A percentile compares a stretch with the other conserved stretches of the same genome.
Conservation (phyloP, 2,797 vertebrate species). For the Neosalanx taihuensis region DNA sequence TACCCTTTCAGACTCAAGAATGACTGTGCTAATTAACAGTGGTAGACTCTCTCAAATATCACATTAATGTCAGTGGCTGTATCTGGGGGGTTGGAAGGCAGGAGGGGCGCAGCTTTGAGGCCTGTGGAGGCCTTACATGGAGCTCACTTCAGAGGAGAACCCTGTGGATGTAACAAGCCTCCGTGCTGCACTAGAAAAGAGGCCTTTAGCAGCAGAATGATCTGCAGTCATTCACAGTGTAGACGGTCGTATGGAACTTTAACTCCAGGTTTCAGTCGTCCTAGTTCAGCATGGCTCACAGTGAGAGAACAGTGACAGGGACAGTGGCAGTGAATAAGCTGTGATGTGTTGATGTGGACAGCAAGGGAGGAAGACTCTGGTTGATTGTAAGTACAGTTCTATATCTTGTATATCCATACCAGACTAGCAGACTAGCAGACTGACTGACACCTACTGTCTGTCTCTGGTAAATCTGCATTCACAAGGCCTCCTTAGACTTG, state of each 20-base stretch:
- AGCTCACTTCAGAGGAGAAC: constrained; percentile 39
- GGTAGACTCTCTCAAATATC: constrained; percentile 62
- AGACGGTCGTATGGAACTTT: neutral
- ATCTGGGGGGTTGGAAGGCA: constrained; percentile 23
- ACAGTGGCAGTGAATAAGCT: too few relatives aligned
- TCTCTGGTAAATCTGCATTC: constrained; percentile 10
- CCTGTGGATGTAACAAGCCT: constrained; percentile 34
- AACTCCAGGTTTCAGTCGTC: too few relatives aligned
- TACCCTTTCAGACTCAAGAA: constrained; percentile 55
- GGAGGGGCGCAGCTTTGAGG: constrained; percentile 42
- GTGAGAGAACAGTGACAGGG: neutral
- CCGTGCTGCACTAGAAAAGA: too few relatives aligned
- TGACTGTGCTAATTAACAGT: constrained; percentile 59
- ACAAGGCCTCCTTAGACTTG: constrained; percentile 20
- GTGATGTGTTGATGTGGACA: too few relatives aligned
- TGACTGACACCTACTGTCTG: too few relatives aligned
- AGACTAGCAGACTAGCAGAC: too few relatives aligned
- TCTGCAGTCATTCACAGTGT: too few relatives aligned
- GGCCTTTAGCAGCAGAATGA: too few relatives aligned
- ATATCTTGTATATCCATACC: too few relatives aligned
- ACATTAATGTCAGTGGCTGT: constrained; percentile 69
- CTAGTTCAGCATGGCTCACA: neutral
- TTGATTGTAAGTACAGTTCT: neutral
- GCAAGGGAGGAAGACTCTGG: too few relatives aligned
- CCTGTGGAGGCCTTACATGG: constrained; percentile 47